Percentiles rank a stretch among this genome's conserved stretches.
Evolutionary conservation across 2,113 vertebrate genomes (phyloP).

Genomic region (Meleagris gallopavo): DNA sequence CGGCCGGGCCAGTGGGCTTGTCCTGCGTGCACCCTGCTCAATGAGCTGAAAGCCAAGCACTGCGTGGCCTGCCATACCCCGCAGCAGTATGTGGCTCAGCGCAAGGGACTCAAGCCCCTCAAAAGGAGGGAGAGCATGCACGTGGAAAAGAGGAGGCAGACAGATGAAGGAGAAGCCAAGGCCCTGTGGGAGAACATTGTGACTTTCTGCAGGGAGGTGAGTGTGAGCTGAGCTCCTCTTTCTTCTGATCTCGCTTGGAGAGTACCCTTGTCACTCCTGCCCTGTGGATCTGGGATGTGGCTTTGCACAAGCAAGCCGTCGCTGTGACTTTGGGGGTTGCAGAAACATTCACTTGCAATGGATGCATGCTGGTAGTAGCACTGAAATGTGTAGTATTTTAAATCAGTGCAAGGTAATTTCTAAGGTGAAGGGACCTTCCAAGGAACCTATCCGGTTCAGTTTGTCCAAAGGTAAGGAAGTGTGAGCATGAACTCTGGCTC

Average conservation of each 20-base stretch:
- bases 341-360: background rate
- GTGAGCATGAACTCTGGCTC: background rate
- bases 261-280: background rate
- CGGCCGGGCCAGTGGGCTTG: constrained; percentile 87
- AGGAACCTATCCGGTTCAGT: background rate
- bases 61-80: constrained; percentile 94
- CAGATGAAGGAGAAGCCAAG: constrained; percentile 95
- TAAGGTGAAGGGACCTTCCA: background rate
- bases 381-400: background rate
- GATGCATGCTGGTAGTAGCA: background rate
- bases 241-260: background rate
- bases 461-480: background rate
- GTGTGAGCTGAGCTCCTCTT: background rate
- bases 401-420: background rate
- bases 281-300: accelerated
- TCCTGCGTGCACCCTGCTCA: constrained; percentile 93
- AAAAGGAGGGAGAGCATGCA: constrained; percentile 93
- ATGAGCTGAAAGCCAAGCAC: constrained; percentile 88
- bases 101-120: constrained; percentile 84
- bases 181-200: constrained; percentile 97
- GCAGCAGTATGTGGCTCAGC: constrained; percentile 88
- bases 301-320: background rate
- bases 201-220: constrained; percentile 95
- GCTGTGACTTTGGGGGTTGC: too few species aligned
- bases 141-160: constrained; percentile 91